These are phyloP conservation scores for Lateolabrax maculatus DNA, from an alignment of 2,797 vertebrate species.

Conservation along the genomic window DNA sequence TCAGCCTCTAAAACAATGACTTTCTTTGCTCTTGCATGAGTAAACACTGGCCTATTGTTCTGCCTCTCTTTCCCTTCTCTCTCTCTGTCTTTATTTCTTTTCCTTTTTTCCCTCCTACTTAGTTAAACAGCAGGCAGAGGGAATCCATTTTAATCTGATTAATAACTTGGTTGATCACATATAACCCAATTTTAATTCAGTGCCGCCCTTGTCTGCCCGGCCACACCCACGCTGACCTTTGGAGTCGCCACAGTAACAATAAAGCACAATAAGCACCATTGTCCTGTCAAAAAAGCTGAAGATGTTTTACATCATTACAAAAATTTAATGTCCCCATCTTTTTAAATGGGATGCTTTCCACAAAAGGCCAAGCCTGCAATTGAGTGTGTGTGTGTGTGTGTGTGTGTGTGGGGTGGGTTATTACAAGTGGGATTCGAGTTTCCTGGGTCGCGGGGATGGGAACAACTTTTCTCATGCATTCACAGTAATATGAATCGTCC, in stretches of 20 bases:
- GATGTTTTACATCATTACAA: constrained; percentile 99
- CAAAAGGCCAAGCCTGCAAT: constrained; percentile 97
- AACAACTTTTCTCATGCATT: constrained; percentile 94
- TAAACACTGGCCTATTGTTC: constrained; percentile 85
- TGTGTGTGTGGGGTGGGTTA: constrained; percentile 83
- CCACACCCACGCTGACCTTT: constrained; percentile 99
- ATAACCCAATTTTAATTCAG: constrained; percentile 99
- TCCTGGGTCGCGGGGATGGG: constrained; percentile 93
- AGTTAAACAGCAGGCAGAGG: constrained; percentile 90
- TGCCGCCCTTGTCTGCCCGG: constrained; percentile 95
- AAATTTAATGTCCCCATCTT: constrained; percentile 94
- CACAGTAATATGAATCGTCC: constrained; percentile 98
- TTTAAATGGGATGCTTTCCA: constrained; percentile 93
- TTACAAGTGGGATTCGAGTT: constrained; percentile 96
- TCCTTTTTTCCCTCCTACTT: constrained; percentile 67
- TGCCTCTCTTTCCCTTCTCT: constrained; percentile 52
- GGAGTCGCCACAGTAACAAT: constrained; percentile 94
- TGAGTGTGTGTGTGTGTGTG: constrained; percentile 69
- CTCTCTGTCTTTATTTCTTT: constrained; percentile 54
- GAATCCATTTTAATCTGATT: constrained; percentile 99
- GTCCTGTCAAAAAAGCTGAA: constrained; percentile 95
- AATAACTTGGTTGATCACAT: constrained; percentile 99
- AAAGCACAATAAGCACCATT: constrained; percentile 98
- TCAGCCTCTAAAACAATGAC: constrained; percentile 74
- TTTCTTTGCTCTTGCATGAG: constrained; percentile 73